Conservation (phyloP, 2,113 vertebrate species). For the Rhadina sibilatrix region DNA sequence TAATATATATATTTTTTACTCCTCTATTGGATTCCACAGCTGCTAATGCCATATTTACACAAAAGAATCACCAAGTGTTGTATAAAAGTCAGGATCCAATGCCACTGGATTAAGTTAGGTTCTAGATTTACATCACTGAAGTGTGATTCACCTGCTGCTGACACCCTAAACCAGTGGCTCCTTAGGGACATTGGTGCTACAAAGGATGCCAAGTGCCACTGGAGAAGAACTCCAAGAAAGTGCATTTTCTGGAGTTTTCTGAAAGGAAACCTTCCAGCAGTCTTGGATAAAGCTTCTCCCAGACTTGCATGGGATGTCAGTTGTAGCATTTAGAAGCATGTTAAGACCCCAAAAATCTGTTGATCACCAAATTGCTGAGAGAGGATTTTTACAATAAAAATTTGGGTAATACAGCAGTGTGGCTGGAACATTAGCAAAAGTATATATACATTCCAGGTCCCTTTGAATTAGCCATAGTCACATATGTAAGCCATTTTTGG, state of each 20-base stretch:
- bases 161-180: constrained; percentile 26
- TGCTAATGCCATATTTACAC: constrained; percentile 76
- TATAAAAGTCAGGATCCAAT: constrained; percentile 74
- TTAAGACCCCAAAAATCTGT: constrained; percentile 40
- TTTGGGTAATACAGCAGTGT: constrained; percentile 71
- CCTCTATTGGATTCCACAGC: constrained; percentile 71
- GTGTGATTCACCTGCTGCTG: constrained; percentile 36
- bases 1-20: constrained; percentile 71
- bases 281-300: constrained; percentile 47
- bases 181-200: background rate
- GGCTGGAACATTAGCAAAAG: constrained; percentile 80
- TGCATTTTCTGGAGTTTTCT: constrained; percentile 52
- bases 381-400: constrained; percentile 70
- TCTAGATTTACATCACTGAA: constrained; percentile 55
- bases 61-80: constrained; percentile 57
- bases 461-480: constrained; percentile 82
- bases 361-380: constrained; percentile 59
- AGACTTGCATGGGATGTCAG: background rate
- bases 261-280: constrained; percentile 74
- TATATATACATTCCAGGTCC: constrained; percentile 81
- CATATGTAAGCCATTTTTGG: constrained; percentile 78
- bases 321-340: constrained; percentile 30
- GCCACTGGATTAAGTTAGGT: constrained; percentile 38
- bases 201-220: constrained; percentile 45
- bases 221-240: constrained; percentile 47